Conservation (phyloP, 2,888 invertebrate species). For the Noctua janthina region DNA sequence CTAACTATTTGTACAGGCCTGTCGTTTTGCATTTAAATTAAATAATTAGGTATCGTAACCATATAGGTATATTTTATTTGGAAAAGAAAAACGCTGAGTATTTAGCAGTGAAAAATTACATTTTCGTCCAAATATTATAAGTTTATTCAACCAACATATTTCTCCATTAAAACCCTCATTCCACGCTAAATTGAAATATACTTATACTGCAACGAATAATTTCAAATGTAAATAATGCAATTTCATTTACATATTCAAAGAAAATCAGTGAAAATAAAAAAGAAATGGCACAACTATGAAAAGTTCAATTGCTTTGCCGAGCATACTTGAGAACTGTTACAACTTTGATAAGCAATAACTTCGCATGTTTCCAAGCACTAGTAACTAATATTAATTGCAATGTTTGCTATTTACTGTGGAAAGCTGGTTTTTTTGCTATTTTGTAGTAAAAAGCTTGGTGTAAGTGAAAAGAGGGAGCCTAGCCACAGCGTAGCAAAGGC, state of each 20-base stretch:
- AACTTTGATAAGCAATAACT: conserved; percentile 55
- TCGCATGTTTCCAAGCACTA: conserved; percentile 63
- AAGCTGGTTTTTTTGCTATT: conserved; percentile 35
- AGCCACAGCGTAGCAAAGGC: background rate
- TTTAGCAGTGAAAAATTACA: background rate
- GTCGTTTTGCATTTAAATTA: background rate
- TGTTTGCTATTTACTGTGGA: conserved; percentile 46
- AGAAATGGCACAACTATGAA: conserved; percentile 26
- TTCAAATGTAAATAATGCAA: conserved; percentile 52
- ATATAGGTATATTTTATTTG: no score
- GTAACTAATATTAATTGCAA: conserved; percentile 64
- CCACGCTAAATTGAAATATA: conserved; percentile 26
- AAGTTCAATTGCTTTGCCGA: conserved; percentile 30
- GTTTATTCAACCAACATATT: background rate
- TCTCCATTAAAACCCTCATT: background rate
- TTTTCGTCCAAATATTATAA: background rate
- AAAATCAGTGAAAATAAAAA: conserved; percentile 30
- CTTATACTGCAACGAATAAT: conserved; percentile 24
- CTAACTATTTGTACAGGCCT: background rate
- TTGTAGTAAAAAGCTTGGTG: background rate
- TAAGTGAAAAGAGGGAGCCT: background rate
- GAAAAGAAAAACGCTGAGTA: background rate
- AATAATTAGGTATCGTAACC: background rate
- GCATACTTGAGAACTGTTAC: conserved; percentile 36
- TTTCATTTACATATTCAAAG: conserved; percentile 42